These are phyloP conservation scores for Probaryconus sp. DNA, from an alignment of 1,140 invertebrate genomes.

Conservation along the genomic window DNA sequence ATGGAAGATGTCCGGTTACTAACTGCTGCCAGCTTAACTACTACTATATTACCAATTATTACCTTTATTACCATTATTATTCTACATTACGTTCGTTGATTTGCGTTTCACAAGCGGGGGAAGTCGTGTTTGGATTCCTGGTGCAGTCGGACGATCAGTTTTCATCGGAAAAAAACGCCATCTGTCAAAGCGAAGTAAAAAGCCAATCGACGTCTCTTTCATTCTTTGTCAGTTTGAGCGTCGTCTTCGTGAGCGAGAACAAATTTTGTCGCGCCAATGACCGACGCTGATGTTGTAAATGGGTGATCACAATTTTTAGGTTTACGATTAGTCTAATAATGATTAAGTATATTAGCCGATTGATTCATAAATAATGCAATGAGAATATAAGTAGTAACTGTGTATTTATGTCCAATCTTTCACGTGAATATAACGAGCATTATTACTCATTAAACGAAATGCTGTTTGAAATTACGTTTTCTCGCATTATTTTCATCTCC, in stretches of 20 bases:
- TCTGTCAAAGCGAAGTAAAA: too few relatives aligned
- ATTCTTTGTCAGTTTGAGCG: too few relatives aligned
- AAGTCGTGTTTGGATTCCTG: conserved; percentile 65
- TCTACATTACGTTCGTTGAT: conserved; percentile 71
- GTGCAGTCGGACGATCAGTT: conserved; percentile 71
- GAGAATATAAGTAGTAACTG: conserved; percentile 77
- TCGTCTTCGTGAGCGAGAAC: too few relatives aligned
- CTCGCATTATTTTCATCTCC: conserved; percentile 66
- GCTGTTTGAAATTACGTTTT: conserved; percentile 76
- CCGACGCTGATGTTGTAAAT: conserved; percentile 74
- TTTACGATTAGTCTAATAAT: conserved; percentile 78
- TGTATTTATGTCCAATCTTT: conserved; percentile 79
- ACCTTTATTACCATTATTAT: conserved; percentile 65
- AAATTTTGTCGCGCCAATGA: conserved; percentile 60
- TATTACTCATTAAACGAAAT: conserved; percentile 76
- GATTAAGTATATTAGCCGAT: conserved; percentile 78
- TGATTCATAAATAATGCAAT: conserved; percentile 79
- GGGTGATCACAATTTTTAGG: conserved; percentile 78
- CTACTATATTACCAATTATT: conserved; percentile 74
- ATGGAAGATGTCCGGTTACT: conserved; percentile 74
- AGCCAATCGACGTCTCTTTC: too few relatives aligned
- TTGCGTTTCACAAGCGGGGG: conserved; percentile 65
- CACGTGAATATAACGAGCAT: conserved; percentile 78
- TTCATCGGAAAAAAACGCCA: too few relatives aligned
- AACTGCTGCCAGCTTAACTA: conserved; percentile 76